Conservation (phyloP, 2,113 vertebrate genomes). For the Mustela lutreola region DNA sequence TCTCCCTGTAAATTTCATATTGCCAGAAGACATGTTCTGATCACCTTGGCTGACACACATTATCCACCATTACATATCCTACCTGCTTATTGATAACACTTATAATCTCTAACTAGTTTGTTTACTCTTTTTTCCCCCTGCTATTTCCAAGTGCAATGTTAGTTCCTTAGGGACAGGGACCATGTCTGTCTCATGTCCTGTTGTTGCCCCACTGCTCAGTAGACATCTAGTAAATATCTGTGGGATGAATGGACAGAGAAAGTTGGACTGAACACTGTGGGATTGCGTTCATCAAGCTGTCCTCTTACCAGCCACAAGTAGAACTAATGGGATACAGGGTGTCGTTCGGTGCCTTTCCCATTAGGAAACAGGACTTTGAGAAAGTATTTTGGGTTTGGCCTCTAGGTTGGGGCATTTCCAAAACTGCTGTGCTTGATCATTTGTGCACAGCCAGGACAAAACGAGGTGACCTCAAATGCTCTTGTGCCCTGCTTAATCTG, state of each 20-base stretch:
- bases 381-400: background rate
- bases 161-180: background rate
- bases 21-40: background rate
- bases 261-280: accelerated
- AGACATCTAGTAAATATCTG: no score
- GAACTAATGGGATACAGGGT: background rate
- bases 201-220: background rate
- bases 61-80: background rate
- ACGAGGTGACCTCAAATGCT: background rate
- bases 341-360: background rate
- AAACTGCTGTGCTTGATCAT: background rate
- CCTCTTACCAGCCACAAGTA: background rate
- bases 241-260: background rate
- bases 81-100: background rate
- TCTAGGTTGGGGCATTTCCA: background rate
- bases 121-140: background rate
- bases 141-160: background rate
- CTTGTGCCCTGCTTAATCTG: background rate
- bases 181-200: background rate
- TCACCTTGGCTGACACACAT: background rate
- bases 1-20: background rate
- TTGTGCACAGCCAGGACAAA: background rate
- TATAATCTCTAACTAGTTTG: background rate
- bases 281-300: background rate
- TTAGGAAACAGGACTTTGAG: background rate